Evolutionary conservation across 1,140 invertebrate genomes (phyloP), one percentile per base, ranked within the genome.

Genomic region (Drosophila parabipectinata): DNA sequence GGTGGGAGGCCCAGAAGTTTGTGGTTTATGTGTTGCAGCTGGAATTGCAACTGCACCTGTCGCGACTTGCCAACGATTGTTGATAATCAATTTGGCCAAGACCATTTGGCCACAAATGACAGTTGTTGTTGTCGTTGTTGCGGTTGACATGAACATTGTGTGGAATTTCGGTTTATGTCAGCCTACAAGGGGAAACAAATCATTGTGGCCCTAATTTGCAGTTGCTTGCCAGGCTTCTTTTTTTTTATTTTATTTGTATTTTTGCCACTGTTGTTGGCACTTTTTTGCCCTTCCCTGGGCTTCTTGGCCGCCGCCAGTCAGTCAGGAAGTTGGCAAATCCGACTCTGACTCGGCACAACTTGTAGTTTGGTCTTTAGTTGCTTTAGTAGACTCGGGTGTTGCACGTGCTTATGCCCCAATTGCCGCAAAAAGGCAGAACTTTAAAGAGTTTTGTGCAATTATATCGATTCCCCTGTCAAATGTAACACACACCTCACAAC

Each of bases 71-170:
- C 56, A 63, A 45, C 54, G 39, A 57, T 63, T 66, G 75, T 72
- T 87, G 83, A 83, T 88, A 88, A 88, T 88, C 83, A 88, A 88
- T 88, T 87, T 83, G 67, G 55, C 69, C 69, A 30, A 74, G 59
- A 74, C 58, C 28, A 85, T 85, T 84, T 80, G 71, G 59, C 71
- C 77, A 79, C 57, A 79, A 77, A 80, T 77, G 78, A 76, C 78
- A 81, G 77, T 76, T 68, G 55, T 76, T 68, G 55, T 55, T 62
- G 52, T 10, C 26, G 37, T 77, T 67, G 56, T 74, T 56, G 63
- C 77, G 51, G 64, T 79, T 82, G 75, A 83, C 79, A 83, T 83
- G 79, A 63, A 68, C 69, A 71, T 72, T 60, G 67, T 72, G 67
- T 72, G 67, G 69, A 67, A 79, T 79, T 79, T 79, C 69, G 61